Conservation (phyloP, 2,888 invertebrate species). For the Caenorhabditis sinica region DNA sequence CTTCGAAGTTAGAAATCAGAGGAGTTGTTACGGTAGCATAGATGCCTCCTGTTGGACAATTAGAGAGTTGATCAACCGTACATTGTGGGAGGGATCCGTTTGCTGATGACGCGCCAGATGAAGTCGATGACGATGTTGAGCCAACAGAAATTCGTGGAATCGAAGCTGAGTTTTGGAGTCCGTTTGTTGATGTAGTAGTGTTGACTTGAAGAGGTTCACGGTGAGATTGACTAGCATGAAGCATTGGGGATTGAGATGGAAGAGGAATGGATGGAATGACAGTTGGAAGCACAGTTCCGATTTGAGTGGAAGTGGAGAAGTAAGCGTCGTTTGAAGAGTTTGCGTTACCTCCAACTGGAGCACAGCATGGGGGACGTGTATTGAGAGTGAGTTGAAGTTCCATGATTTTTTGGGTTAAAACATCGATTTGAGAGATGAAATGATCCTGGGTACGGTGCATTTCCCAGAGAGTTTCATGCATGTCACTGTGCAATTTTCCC, state of each 20-base stretch:
- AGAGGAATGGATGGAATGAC: conserved; percentile 24
- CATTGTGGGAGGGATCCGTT: conserved; percentile 59
- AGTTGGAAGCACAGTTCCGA: conserved; percentile 18
- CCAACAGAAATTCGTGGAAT: conserved; percentile 70
- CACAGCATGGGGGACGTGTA: conserved; percentile 58
- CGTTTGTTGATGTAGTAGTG: not conserved
- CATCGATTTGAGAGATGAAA: conserved; percentile 81
- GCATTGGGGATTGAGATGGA: conserved; percentile 55
- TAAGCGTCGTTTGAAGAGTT: conserved; percentile 30
- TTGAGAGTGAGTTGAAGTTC: conserved; percentile 76
- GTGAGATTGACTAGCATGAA: conserved; percentile 65
- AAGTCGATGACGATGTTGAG: conserved; percentile 44
- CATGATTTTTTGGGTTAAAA: conserved; percentile 82
- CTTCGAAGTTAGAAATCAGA: conserved; percentile 74
- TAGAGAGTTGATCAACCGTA: conserved; percentile 57
- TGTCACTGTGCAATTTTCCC: conserved; percentile 88
- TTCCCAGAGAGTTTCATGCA: conserved; percentile 83
- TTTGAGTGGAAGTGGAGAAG: conserved; percentile 33
- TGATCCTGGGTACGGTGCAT: conserved; percentile 83
- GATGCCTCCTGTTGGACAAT: conserved; percentile 57
- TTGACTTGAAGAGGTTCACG: conserved; percentile 67
- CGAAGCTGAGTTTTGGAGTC: conserved; percentile 2
- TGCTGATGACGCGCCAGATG: conserved; percentile 49
- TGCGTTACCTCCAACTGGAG: not conserved
- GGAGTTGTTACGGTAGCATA: conserved; percentile 72